phyloP scores from a whole-genome alignment of 2,888 invertebrate species.

The Trilocha varians region DNA sequence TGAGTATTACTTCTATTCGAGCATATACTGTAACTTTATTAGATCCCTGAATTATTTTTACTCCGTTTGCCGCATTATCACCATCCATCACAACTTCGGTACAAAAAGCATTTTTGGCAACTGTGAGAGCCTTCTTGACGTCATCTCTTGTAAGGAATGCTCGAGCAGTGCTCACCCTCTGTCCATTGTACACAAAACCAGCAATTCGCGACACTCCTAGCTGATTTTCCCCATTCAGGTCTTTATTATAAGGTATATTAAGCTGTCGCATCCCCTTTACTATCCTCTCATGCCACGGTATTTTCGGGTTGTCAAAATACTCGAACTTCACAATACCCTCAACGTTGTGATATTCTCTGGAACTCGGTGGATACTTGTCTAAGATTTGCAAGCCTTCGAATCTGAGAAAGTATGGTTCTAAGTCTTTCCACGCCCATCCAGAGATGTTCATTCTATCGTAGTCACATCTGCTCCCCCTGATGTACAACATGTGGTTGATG shows the following conservation, averaged over 20 bases:
- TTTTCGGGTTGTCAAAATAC: conserved; percentile 30
- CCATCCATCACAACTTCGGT: conserved; percentile 35
- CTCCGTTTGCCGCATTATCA: conserved; percentile 27
- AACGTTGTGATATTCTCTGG: conserved; percentile 38
- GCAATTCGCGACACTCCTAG: conserved; percentile 35
- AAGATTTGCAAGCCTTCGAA: conserved; percentile 38
- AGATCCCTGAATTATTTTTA: conserved; percentile 21
- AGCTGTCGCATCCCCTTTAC: conserved; percentile 25
- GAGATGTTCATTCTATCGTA: conserved; percentile 29
- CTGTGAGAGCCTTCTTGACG: conserved; percentile 25
- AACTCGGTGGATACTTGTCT: conserved; percentile 28
- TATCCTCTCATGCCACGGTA: conserved; percentile 37
- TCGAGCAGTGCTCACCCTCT: conserved; percentile 41
- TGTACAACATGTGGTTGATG: conserved; percentile 51
- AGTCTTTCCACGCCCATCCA: conserved; percentile 42
- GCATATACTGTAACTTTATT: conserved; percentile 21
- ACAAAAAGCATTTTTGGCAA: conserved; percentile 34
- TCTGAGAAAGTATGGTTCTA: conserved; percentile 41
- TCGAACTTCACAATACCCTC: conserved; percentile 32
- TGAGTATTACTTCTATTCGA: conserved; percentile 39
- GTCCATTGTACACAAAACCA: conserved; percentile 34
- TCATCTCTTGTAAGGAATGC: conserved; percentile 30
- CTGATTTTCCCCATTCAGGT: conserved; percentile 39
- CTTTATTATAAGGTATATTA: conserved; percentile 33
- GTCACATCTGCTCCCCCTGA: conserved; percentile 38